phyloP scores from a whole-genome alignment of 2,113 vertebrate species.

The Passer domesticus region DNA sequence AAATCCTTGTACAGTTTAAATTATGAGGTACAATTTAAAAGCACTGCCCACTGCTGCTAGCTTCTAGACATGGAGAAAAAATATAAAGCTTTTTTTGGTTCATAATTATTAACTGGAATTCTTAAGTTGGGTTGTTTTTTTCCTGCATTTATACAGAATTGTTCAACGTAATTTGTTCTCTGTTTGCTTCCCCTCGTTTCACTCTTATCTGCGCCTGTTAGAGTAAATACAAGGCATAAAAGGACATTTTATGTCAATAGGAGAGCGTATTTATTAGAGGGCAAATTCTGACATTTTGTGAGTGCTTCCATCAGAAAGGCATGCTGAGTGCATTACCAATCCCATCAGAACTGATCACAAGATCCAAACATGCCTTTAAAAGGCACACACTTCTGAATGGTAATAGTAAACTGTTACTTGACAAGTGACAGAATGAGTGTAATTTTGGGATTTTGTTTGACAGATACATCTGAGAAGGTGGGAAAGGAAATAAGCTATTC shows the following conservation, averaged over 20 bases:
- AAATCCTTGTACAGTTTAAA: neutral
- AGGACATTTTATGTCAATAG: neutral
- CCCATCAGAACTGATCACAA: neutral
- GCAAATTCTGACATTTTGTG: neutral
- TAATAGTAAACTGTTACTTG: neutral
- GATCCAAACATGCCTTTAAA: neutral
- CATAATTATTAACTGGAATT: neutral
- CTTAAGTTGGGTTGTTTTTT: neutral
- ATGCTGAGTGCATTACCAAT: neutral
- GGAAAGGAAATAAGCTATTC: constrained; percentile 16
- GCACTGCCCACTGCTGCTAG: neutral
- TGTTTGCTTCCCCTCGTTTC: neutral
- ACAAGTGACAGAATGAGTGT: neutral
- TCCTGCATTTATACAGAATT: neutral
- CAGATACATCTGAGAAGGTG: constrained; percentile 2
- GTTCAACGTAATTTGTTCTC: neutral
- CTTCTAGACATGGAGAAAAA: neutral
- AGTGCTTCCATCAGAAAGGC: neutral
- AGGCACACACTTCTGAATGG: neutral
- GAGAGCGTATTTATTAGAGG: neutral
- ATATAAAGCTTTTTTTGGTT: neutral
- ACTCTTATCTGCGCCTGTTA: neutral
- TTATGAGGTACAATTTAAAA: neutral
- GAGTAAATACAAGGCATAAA: neutral
- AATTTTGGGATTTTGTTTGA: neutral